Evolutionary conservation across 2,888 invertebrate species (phyloP).

Genomic region (Monopis laevigella): DNA sequence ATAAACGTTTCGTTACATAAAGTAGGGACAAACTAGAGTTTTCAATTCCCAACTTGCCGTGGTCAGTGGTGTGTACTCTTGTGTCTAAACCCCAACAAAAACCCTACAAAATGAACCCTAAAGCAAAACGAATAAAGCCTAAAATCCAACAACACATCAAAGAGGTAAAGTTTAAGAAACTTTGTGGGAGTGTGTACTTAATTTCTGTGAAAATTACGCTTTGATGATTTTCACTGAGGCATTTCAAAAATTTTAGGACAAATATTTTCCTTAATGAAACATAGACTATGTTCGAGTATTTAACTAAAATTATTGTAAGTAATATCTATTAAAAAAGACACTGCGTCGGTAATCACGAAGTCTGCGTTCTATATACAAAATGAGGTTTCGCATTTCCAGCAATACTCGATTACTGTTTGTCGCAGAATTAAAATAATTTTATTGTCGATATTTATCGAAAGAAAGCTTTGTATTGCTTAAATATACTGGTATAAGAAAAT

Average conservation of each 20-base stretch:
- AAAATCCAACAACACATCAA: neutral
- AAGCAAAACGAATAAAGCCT: conserved; percentile 3
- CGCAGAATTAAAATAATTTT: no score
- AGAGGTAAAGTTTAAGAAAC: neutral
- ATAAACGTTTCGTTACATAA: conserved; percentile 1
- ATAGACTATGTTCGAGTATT: no score
- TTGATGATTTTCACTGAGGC: conserved; percentile 1
- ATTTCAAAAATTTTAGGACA: neutral
- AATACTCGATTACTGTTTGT: no score
- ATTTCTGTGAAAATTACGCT: conserved; percentile 8
- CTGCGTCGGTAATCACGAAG: no score
- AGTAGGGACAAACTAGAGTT: conserved; percentile 5
- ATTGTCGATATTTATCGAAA: no score
- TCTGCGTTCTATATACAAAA: no score
- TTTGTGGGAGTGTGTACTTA: conserved; percentile 5
- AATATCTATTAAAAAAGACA: no score
- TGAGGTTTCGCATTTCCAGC: no score
- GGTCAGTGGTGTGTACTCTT: conserved; percentile 1
- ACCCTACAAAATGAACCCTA: neutral
- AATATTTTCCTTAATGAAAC: neutral
- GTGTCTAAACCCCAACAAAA: neutral
- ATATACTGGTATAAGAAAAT: no score
- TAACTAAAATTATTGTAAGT: no score
- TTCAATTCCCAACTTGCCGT: conserved; percentile 10
- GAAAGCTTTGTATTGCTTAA: no score